phyloP scores from a whole-genome alignment of 2,888 invertebrate genomes.

The Lasioglossum villosulum region DNA sequence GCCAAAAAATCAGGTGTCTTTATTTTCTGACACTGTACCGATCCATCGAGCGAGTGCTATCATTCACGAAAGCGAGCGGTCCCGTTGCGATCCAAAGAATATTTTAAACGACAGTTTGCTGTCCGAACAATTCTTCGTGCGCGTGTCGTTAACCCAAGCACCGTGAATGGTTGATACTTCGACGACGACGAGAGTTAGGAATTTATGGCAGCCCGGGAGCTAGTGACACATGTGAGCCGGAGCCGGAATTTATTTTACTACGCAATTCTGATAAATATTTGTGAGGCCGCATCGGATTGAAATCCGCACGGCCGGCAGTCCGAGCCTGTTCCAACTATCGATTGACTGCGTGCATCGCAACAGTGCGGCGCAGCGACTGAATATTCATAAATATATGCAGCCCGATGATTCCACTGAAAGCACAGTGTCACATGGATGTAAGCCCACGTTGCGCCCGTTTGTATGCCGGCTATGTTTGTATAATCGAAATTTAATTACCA shows the following conservation, averaged over 20 bases:
- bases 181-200: background rate
- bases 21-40: too few species aligned
- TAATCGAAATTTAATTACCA: conserved; percentile 49
- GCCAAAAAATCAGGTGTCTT: too few species aligned
- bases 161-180: conserved; percentile 41
- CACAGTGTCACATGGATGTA: background rate
- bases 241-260: conserved; percentile 40
- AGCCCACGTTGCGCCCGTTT: background rate
- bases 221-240: conserved; percentile 16
- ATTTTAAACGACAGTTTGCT: conserved; percentile 44
- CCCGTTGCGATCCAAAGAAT: conserved; percentile 11
- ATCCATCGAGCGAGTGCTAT: background rate
- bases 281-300: conserved; percentile 21
- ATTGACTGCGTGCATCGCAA: background rate
- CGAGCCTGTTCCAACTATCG: conserved; percentile 19
- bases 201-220: conserved; percentile 20
- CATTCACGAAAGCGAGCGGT: conserved; percentile 7
- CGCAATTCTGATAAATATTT: conserved; percentile 51
- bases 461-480: background rate
- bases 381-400: conserved; percentile 54
- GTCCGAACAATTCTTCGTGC: conserved; percentile 32
- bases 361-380: conserved; percentile 13
- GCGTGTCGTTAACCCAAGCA: conserved; percentile 37
- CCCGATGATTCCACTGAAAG: conserved; percentile 24
- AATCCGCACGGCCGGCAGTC: conserved; percentile 7